Conservation (phyloP, 2,888 invertebrate species). For the Aspidiotus destructor region DNA sequence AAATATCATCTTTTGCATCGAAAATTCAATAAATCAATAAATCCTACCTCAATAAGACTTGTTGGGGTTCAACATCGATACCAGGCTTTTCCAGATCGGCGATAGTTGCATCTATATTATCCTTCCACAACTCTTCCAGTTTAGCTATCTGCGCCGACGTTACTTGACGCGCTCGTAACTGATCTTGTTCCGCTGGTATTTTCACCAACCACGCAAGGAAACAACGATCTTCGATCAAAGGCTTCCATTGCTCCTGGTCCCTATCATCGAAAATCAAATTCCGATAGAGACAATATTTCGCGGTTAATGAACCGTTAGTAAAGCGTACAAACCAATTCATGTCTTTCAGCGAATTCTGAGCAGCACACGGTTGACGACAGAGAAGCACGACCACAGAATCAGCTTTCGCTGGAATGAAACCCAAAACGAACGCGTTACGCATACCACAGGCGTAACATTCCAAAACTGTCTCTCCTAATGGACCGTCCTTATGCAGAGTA, state of each 20-base stretch:
- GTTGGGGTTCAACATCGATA: slow-evolving; percentile 94
- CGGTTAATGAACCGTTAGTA: not conserved
- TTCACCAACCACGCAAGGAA: slow-evolving; percentile 96
- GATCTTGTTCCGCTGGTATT: slow-evolving; percentile 94
- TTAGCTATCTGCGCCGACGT: slow-evolving; percentile 95
- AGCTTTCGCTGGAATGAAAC: slow-evolving; percentile 98
- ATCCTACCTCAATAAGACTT: slow-evolving; percentile 49
- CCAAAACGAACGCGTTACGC: slow-evolving; percentile 93
- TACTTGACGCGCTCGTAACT: slow-evolving; percentile 88
- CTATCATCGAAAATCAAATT: slow-evolving; percentile 39
- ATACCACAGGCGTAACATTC: slow-evolving; percentile 99
- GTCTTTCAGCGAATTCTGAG: slow-evolving; percentile 91
- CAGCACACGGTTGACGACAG: slow-evolving; percentile 96
- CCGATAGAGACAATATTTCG: slow-evolving; percentile 1
- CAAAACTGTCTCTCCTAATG: slow-evolving; percentile 90
- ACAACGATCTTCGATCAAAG: slow-evolving; percentile 89
- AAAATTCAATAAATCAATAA: not conserved
- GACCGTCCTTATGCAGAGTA: slow-evolving; percentile 91
- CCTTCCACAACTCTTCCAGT: slow-evolving; percentile 97
- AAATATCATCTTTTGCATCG: too few relatives aligned
- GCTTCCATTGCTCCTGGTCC: slow-evolving; percentile 99
- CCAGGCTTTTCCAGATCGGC: slow-evolving; percentile 98
- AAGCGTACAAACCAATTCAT: slow-evolving; percentile 72
- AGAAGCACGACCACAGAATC: slow-evolving; percentile 95
- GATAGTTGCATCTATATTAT: slow-evolving; percentile 93